Evolutionary conservation across 2,888 invertebrate species (phyloP), one percentile per base, ranked within the genome.

Genomic region (Luperina testacea): DNA sequence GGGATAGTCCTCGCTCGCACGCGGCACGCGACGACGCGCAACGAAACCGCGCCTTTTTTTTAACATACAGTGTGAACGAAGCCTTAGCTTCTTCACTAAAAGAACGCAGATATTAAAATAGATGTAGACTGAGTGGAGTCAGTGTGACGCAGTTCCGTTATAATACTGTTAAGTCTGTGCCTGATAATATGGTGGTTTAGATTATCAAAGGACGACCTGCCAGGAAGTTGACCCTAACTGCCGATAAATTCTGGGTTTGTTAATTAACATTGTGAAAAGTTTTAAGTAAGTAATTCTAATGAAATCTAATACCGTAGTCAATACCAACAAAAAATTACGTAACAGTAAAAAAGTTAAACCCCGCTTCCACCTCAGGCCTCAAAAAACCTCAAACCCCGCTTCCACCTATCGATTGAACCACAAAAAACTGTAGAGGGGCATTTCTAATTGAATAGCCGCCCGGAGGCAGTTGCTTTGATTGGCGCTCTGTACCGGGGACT

Each of bases 361-460:
- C 9, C 32, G 4, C n/a, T 57, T 71, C 17, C 7, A 38, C 5
- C 32, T 7, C 17, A 0, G 13, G 45, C 13, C 2, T 20, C n/a
- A 6, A 42, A 57, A 20, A 77, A 42, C 0, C 0, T 38, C 11
- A 7, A 38, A 38, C 0, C 13, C 20, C 85, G 79, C 86, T 78
- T 15, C 15, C 42, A 57, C 72, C 59, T 20, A 0, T 72, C 7
- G 1, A 83, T 89, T 85, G 76, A 13, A 5, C 80, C 88, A 81
- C 76, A 75, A 70, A 59, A 48, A 61, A 67, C 57, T 63, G 86
- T 79, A 86, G 85, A 87, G 81, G 81, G 87, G 87, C 87, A 88
- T 90, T 91, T 92, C 92, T 94, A 94, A 94, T 94, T 94, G 94
- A 94, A 94, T 94, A 91, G 94, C 91, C 92, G 87, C 89, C 90